Evolutionary conservation across 1,140 invertebrate genomes (phyloP).

Genomic region (Caenorhabditis brenneri): DNA sequence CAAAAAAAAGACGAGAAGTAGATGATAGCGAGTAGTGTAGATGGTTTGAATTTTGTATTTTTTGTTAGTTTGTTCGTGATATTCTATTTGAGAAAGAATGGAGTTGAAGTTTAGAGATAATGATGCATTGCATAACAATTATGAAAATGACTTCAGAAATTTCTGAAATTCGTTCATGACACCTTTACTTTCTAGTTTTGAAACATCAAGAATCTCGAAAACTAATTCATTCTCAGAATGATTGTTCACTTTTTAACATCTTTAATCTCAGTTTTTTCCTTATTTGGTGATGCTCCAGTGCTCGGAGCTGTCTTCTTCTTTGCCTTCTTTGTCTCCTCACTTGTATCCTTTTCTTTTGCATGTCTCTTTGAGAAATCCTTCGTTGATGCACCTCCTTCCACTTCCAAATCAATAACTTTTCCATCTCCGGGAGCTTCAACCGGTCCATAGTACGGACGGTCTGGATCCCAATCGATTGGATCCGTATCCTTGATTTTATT

Average conservation of each 20-base stretch:
- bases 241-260: background rate
- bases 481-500: constrained; percentile 31
- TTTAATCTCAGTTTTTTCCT: background rate
- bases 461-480: constrained; percentile 52
- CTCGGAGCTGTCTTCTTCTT: constrained; percentile 24
- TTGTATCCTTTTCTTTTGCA: background rate
- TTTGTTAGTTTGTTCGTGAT: too few relatives aligned
- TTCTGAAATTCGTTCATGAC: too few relatives aligned
- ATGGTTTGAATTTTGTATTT: too few relatives aligned
- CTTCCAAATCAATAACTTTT: constrained; percentile 12
- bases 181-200: too few relatives aligned
- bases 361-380: constrained; percentile 1
- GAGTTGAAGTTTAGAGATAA: too few relatives aligned
- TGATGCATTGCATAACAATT: too few relatives aligned
- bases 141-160: too few relatives aligned
- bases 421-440: constrained; percentile 27
- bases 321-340: background rate
- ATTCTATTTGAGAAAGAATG: too few relatives aligned
- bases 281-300: background rate
- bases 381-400: background rate
- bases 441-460: constrained; percentile 14
- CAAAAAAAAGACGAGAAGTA: too few relatives aligned
- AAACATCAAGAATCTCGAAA: too few relatives aligned
- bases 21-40: too few relatives aligned
- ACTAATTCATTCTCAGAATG: too few relatives aligned